A percentile compares a stretch with the other conserved stretches of the same genome.
These are phyloP conservation scores for Holacanthus passer DNA, from an alignment of 2,113 vertebrate species.

Conservation along the genomic window DNA sequence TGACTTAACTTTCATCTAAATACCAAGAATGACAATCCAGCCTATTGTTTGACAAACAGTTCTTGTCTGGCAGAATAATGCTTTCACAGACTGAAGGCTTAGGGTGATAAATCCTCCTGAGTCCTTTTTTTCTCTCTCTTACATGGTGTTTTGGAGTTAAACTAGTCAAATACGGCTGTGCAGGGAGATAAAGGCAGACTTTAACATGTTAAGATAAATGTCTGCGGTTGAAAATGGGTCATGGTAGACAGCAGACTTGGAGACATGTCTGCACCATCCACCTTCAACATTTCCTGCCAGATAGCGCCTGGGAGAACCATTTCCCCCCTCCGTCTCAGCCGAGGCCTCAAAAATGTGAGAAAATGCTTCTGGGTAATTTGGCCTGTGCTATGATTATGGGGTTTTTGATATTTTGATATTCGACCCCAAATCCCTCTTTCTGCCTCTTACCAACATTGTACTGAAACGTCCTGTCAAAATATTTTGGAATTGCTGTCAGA, in stretches of 20 bases:
- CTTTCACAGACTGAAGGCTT: constrained; percentile 2
- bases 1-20: constrained; percentile 17
- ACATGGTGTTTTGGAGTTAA: background rate
- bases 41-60: constrained; percentile 6
- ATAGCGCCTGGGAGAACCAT: constrained; percentile 70
- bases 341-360: constrained; percentile 81
- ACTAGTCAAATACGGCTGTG: constrained; percentile 1
- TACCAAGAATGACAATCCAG: constrained; percentile 13
- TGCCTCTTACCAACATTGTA: constrained; percentile 58
- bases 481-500: constrained; percentile 76
- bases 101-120: constrained; percentile 20
- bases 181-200: constrained; percentile 43
- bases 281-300: constrained; percentile 73
- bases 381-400: constrained; percentile 76
- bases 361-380: constrained; percentile 80
- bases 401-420: constrained; percentile 83
- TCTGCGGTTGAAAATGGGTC: constrained; percentile 53
- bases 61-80: constrained; percentile 12
- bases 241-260: constrained; percentile 49
- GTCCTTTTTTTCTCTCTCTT: background rate
- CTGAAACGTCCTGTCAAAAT: constrained; percentile 76
- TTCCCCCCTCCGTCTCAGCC: constrained; percentile 63
- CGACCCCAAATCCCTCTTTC: constrained; percentile 65
- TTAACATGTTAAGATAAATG: constrained; percentile 51
- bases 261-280: constrained; percentile 72